phyloP scores from a whole-genome alignment of 2,113 vertebrate genomes.

The Larimichthys crocea region DNA sequence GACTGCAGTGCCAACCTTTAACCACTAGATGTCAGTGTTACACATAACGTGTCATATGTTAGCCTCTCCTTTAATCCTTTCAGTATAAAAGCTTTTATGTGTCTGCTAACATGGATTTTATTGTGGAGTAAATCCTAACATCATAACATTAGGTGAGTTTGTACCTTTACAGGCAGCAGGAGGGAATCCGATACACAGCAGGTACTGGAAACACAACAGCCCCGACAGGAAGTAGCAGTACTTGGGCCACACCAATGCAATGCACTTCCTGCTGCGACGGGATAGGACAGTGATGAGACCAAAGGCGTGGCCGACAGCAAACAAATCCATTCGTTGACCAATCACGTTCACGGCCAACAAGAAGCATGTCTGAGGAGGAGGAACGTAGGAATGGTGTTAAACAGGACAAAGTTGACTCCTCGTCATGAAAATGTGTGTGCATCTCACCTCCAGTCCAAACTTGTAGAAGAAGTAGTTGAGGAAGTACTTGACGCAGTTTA shows the following conservation, averaged over 20 bases:
- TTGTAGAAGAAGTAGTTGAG: constrained; percentile 98
- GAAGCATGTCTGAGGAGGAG: constrained; percentile 89
- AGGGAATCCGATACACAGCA: constrained; percentile 94
- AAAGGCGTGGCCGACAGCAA: constrained; percentile 93
- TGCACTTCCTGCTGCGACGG: constrained; percentile 90
- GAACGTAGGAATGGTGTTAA: not conserved
- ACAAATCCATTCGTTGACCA: constrained; percentile 97
- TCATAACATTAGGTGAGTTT: not conserved
- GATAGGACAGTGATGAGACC: constrained; percentile 90
- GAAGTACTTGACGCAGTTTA: constrained; percentile 94
- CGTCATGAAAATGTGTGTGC: not conserved
- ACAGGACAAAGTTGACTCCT: not conserved
- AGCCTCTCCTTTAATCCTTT: not conserved
- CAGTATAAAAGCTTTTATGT: not conserved
- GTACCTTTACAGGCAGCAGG: constrained; percentile 90
- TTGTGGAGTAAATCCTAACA: not conserved
- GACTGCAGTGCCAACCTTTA: no score
- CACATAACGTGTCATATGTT: no score
- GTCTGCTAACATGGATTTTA: not conserved
- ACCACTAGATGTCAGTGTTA: no score
- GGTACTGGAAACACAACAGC: constrained; percentile 92
- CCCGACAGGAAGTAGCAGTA: constrained; percentile 95
- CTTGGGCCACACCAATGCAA: constrained; percentile 90
- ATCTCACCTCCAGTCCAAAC: constrained; percentile 93
- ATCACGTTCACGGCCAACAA: constrained; percentile 94